Percentiles rank a stretch among this genome's conserved stretches.
phyloP scores from a whole-genome alignment of 1,140 invertebrate species.

The Odontomachus brunneus region DNA sequence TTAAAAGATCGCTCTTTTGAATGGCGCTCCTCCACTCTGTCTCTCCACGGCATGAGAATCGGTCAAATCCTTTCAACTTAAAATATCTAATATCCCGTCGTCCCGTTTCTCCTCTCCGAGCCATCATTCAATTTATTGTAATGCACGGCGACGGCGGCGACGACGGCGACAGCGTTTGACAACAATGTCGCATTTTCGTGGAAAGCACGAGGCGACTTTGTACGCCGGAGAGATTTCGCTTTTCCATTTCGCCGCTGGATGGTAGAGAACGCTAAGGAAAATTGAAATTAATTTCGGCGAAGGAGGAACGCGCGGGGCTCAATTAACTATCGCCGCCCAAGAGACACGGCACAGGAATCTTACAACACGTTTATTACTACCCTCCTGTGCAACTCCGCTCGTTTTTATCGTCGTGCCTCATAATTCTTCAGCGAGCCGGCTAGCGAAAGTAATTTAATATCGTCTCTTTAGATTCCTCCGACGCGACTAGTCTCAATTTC shows the following conservation, averaged over 20 bases:
- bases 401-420: slow-evolving; percentile 59
- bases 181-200: neutral
- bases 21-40: too few species aligned
- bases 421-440: slow-evolving; percentile 59
- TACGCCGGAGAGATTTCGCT: slow-evolving; percentile 21
- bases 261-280: slow-evolving; percentile 27
- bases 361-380: slow-evolving; percentile 68
- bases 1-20: neutral
- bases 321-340: slow-evolving; percentile 61
- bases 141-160: neutral
- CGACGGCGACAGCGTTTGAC: neutral
- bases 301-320: slow-evolving; percentile 48
- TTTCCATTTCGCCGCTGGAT: neutral
- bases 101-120: slow-evolving; percentile 2
- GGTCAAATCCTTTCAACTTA: neutral
- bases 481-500: slow-evolving; percentile 48
- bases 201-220: slow-evolving; percentile 5
- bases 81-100: neutral
- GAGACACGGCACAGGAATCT: slow-evolving; percentile 64
- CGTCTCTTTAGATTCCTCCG: slow-evolving; percentile 44
- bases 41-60: neutral
- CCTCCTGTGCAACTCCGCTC: slow-evolving; percentile 30
- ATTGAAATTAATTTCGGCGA: slow-evolving; percentile 68
- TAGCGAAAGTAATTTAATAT: slow-evolving; percentile 63
- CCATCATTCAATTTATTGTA: slow-evolving; percentile 25